Percentiles rank a stretch among this genome's conserved stretches.
phyloP scores from a whole-genome alignment of 1,140 invertebrate species.

The Caerostris extrusa region DNA sequence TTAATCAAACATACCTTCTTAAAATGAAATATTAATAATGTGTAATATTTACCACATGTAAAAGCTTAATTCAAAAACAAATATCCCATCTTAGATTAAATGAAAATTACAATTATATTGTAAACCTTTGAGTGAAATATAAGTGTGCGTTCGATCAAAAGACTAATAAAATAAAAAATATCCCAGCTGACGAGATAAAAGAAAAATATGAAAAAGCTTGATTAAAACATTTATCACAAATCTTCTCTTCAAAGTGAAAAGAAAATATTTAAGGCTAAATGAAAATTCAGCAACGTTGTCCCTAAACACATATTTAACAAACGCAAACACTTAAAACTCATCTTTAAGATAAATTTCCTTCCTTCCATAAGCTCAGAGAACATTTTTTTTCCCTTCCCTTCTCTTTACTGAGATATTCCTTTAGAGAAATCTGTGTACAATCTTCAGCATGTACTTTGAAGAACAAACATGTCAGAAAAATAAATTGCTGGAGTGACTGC shows the following conservation, averaged over 20 bases:
- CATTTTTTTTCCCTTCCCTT: neutral
- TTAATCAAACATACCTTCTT: no score
- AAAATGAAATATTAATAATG: no score
- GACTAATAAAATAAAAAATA: neutral
- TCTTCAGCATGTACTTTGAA: neutral
- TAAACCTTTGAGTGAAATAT: no score
- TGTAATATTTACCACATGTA: no score
- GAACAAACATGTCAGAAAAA: constrained; percentile 19
- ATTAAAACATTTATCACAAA: neutral
- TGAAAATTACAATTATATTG: no score
- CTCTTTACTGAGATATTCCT: neutral
- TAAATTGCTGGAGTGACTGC: neutral
- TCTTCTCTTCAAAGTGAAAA: neutral
- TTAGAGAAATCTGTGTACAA: neutral
- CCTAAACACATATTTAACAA: constrained; percentile 5
- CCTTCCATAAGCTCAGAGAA: neutral
- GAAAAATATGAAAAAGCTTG: neutral
- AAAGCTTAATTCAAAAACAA: no score
- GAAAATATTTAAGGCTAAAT: neutral
- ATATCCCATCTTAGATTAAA: no score
- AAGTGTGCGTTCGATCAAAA: neutral
- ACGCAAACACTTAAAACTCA: constrained; percentile 20
- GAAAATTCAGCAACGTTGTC: neutral
- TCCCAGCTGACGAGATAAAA: neutral
- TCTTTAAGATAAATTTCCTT: constrained; percentile 13